phyloP scores from a whole-genome alignment of 2,797 vertebrate species.

The Myotis planiceps region DNA sequence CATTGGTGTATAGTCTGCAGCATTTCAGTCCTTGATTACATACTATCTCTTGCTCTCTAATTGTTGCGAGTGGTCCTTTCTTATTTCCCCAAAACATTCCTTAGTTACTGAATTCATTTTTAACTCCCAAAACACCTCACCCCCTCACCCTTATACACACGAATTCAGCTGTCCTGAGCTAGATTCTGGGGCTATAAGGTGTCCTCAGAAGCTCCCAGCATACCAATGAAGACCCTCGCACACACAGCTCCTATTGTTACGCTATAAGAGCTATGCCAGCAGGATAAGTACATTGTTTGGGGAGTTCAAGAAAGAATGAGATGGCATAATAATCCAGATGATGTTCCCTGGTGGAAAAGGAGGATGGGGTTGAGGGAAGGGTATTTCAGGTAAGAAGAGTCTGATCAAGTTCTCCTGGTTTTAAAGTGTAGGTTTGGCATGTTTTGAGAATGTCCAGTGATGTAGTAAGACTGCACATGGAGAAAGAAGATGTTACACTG shows the following conservation, averaged over 20 bases:
- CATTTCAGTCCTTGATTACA: background rate
- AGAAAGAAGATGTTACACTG: background rate
- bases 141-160: background rate
- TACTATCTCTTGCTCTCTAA: background rate
- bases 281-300: background rate
- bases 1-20: background rate
- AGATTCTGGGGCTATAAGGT: background rate
- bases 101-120: conserved; percentile 6
- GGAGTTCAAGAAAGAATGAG: background rate
- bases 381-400: background rate
- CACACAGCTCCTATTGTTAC: background rate
- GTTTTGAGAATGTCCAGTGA: background rate
- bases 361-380: background rate
- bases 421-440: background rate
- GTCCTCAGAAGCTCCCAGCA: background rate
- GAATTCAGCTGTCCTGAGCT: background rate
- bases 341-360: background rate
- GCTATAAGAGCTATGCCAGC: background rate
- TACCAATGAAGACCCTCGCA: background rate
- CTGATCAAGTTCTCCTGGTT: background rate
- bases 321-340: background rate
- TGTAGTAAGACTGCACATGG: background rate
- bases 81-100: conserved; percentile 49
- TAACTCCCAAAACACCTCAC: background rate
- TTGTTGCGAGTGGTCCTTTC: background rate